A percentile compares a stretch with the other conserved stretches of the same genome.
phyloP scores from a whole-genome alignment of 2,797 vertebrate species.

The Botia kubotai region DNA sequence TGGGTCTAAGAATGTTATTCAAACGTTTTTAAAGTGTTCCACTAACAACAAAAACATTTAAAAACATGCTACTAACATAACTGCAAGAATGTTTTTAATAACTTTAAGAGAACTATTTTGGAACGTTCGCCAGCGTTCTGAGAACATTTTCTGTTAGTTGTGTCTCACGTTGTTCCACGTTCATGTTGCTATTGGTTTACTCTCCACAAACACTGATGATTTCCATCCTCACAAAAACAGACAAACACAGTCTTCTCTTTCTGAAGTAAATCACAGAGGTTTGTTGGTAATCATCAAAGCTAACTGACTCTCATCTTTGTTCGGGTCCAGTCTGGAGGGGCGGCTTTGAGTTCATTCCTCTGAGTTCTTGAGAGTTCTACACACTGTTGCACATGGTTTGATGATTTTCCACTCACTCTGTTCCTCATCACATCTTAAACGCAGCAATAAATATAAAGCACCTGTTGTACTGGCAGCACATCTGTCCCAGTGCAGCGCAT shows the following conservation, averaged over 20 bases:
- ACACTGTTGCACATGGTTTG: slow-evolving; percentile 35
- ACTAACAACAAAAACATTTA: too few relatives aligned
- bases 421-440: slow-evolving; percentile 39
- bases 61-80: too few relatives aligned
- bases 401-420: slow-evolving; percentile 49
- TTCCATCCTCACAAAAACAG: neutral
- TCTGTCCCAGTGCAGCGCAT: slow-evolving; percentile 15
- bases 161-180: too few relatives aligned
- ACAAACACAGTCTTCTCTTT: neutral
- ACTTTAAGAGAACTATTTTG: too few relatives aligned
- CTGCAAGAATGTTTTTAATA: too few relatives aligned
- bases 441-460: slow-evolving; percentile 39
- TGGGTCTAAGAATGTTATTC: too few relatives aligned
- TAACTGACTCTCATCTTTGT: slow-evolving; percentile 24
- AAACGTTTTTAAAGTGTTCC: too few relatives aligned
- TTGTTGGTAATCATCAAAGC: slow-evolving; percentile 4
- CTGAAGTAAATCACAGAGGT: slow-evolving; percentile 10
- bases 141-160: too few relatives aligned
- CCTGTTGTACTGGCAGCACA: slow-evolving; percentile 42
- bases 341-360: neutral
- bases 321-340: slow-evolving; percentile 22
- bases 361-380: slow-evolving; percentile 41
- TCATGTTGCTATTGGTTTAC: too few relatives aligned
- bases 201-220: neutral
- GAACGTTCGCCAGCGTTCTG: too few relatives aligned